These are phyloP conservation scores for Apodemus agrarius DNA, from an alignment of 2,797 vertebrate species.

Conservation along the genomic window DNA sequence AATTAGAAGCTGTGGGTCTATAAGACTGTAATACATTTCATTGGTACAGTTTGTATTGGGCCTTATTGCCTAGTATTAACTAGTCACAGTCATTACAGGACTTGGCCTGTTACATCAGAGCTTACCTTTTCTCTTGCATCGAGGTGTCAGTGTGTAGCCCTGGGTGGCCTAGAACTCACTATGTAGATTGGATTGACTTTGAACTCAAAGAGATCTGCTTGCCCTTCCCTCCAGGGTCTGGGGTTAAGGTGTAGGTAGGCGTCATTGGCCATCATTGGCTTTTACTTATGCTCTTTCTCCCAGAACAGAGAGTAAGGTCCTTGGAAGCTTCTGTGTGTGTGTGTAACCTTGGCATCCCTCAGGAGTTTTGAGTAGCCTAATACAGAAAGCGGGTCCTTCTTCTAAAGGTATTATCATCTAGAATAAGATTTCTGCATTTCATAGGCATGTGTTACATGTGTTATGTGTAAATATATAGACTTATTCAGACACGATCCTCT, in stretches of 20 bases:
- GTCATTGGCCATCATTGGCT: not conserved
- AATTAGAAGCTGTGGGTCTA: not conserved
- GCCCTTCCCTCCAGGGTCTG: not conserved
- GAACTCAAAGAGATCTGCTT: not conserved
- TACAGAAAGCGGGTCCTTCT: not conserved
- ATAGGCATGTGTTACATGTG: not conserved
- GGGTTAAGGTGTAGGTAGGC: not conserved
- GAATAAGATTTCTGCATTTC: not conserved
- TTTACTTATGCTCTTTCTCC: not conserved
- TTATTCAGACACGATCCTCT: not conserved
- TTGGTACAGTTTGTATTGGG: not conserved
- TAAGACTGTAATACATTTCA: not conserved
- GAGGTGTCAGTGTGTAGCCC: not conserved
- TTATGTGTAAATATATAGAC: not conserved
- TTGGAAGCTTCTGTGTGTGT: conserved; percentile 6
- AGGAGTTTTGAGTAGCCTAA: not conserved
- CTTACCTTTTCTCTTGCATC: not conserved
- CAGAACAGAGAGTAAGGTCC: not conserved
- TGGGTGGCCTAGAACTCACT: not conserved
- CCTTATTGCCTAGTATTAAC: not conserved
- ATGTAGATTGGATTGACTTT: not conserved
- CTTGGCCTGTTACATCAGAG: not conserved
- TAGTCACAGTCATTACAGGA: not conserved
- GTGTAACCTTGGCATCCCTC: not conserved
- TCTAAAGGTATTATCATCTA: not conserved